Evolutionary conservation across 1,140 invertebrate species (phyloP).

Genomic region (Drosophila watanabei): DNA sequence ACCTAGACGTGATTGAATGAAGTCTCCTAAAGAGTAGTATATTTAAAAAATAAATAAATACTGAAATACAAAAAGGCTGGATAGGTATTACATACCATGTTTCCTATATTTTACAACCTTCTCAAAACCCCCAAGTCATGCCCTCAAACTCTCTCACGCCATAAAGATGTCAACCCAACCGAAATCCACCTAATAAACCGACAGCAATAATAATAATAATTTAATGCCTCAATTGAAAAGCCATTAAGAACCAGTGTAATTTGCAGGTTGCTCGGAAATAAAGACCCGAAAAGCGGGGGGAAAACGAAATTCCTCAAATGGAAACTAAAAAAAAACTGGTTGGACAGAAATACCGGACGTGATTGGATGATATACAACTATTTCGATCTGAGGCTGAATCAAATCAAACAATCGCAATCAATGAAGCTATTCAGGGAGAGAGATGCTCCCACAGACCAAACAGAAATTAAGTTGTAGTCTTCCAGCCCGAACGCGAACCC

Average conservation of each 20-base stretch:
- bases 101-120: not conserved
- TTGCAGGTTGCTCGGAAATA: constrained; percentile 44
- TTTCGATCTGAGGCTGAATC: constrained; percentile 37
- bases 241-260: constrained; percentile 70
- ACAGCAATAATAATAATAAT: constrained; percentile 59
- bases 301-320: constrained; percentile 2
- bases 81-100: not conserved
- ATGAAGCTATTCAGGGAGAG: constrained; percentile 69
- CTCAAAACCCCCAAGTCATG: not conserved
- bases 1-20: not conserved
- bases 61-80: too few relatives aligned
- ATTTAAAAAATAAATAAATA: not conserved
- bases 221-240: constrained; percentile 72
- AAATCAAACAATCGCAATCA: constrained; percentile 60
- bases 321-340: constrained; percentile 34
- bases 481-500: not conserved
- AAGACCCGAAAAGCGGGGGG: not conserved
- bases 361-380: constrained; percentile 81
- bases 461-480: constrained; percentile 72
- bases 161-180: constrained; percentile 52
- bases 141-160: constrained; percentile 54
- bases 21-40: not conserved
- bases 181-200: constrained; percentile 38
- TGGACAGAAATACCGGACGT: constrained; percentile 75
- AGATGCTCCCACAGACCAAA: constrained; percentile 58